A percentile compares a stretch with the other conserved stretches of the same genome.
phyloP scores from a whole-genome alignment of 2,113 vertebrate species.

The Spea multiplicata region DNA sequence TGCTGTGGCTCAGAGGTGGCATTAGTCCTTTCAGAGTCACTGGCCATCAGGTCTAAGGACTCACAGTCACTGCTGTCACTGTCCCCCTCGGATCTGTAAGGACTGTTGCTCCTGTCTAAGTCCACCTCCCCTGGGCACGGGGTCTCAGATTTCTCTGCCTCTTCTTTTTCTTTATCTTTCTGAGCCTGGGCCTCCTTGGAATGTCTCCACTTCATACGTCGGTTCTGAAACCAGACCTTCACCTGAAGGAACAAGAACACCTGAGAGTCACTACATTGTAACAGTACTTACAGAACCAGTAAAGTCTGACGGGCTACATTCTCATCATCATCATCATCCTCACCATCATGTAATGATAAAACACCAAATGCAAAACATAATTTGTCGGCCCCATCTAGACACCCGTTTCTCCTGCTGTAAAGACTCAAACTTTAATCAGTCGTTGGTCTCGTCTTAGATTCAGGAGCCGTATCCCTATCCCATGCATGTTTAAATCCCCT shows the following conservation, averaged over 20 bases:
- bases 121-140: constrained; percentile 49
- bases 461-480: too few species aligned
- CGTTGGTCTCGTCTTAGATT: too few species aligned
- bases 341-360: too few species aligned
- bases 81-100: constrained; percentile 82
- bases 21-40: constrained; percentile 80
- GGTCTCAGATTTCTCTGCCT: constrained; percentile 64
- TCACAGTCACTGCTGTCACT: constrained; percentile 88
- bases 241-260: constrained; percentile 65
- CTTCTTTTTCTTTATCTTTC: constrained; percentile 90
- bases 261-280: too few species aligned
- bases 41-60: constrained; percentile 77
- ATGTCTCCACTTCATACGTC: constrained; percentile 97
- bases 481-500: too few species aligned
- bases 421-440: too few species aligned
- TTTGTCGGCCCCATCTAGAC: too few species aligned
- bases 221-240: constrained; percentile 98
- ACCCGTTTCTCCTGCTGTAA: too few species aligned
- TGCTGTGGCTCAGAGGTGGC: constrained; percentile 61
- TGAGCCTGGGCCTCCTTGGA: constrained; percentile 96
- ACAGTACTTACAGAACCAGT: too few species aligned
- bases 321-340: too few species aligned
- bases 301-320: too few species aligned
- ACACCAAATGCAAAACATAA: too few species aligned
- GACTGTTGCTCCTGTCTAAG: constrained; percentile 62